phyloP scores from a whole-genome alignment of 2,888 invertebrate genomes.

The Andricus quercusramuli region DNA sequence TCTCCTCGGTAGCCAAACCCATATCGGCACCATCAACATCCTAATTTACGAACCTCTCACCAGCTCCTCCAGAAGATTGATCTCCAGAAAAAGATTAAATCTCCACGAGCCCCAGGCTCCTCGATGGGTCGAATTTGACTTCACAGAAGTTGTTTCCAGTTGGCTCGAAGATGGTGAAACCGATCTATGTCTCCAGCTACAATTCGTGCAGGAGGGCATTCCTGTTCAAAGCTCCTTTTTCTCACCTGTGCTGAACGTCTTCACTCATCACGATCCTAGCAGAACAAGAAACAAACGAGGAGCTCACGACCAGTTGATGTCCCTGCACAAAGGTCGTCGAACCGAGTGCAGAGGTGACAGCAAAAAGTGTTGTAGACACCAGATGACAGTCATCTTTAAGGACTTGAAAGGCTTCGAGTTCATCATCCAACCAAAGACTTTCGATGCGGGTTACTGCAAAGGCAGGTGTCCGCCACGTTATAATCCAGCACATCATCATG shows the following conservation, averaged over 20 bases:
- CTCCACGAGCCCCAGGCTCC: constrained; percentile 71
- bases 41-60: constrained; percentile 54
- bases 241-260: constrained; percentile 71
- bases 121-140: constrained; percentile 83
- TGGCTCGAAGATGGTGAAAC: constrained; percentile 79
- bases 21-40: constrained; percentile 62
- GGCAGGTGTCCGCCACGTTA: constrained; percentile 85
- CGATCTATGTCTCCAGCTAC: constrained; percentile 81
- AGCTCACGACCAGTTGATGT: constrained; percentile 66
- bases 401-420: constrained; percentile 84
- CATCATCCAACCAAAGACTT: constrained; percentile 85
- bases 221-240: constrained; percentile 32
- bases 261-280: constrained; percentile 51
- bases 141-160: constrained; percentile 79
- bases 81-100: constrained; percentile 75
- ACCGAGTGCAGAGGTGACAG: constrained; percentile 81
- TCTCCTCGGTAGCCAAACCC: constrained; percentile 65
- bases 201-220: constrained; percentile 72
- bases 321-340: constrained; percentile 76
- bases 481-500: constrained; percentile 86
- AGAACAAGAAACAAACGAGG: constrained; percentile 22
- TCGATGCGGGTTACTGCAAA: constrained; percentile 86
- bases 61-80: constrained; percentile 29
- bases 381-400: constrained; percentile 84
- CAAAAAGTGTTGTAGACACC: constrained; percentile 84